Base-by-base conservation (phyloP, 2,888 invertebrate species). In the Thereva unica region DNA sequence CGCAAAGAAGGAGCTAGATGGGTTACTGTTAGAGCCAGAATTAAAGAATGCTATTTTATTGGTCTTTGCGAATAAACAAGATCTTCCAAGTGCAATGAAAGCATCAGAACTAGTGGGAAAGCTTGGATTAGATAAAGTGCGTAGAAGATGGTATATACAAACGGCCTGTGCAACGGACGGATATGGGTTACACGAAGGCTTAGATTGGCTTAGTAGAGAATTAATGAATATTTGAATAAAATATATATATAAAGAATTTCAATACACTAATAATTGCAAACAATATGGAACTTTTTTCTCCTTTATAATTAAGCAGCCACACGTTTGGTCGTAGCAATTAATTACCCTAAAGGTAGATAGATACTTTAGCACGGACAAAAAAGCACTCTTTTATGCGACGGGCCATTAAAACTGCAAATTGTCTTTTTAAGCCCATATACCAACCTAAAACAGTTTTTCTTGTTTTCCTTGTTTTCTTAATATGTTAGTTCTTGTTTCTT, bases 41-140 rank as follows among this genome's bases (percentile, higher is more conserved):
- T 67, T 77, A 1, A 66, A 64, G 41, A 69, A 76, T 66, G 70
- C 75, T 4, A 71, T 75, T 3, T 53, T 78, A 0, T 38, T 78
- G 40, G 71, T 78, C 1, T 71, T 76, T 38, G 76, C 77, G 9
- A 77, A 78, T 69, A 78, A 78, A 63, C 76, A 77, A 64, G 77
- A 78, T 71, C 55, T 77, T 49, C 74, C 75, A 0, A 67, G 74
- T 57, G 74, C 77, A 1, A 47, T 75, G 40, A 59, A 67, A 41
- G 70, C 70, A 6, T 57, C 70, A 5, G 72, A 73, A 52, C 10
- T 73, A 3, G 68, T 69, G 12, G 67, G 70, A 49, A 70, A 66
- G 44, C 53, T 73, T 34, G 68, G 69, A 6, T 71, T 73, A 9
- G 69, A 67, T 4, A 59, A 74, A 35, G 37, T 76, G 8, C 71